Evolutionary conservation across 2,888 invertebrate species (phyloP).

Genomic region (Chrysolina oricalcia): DNA sequence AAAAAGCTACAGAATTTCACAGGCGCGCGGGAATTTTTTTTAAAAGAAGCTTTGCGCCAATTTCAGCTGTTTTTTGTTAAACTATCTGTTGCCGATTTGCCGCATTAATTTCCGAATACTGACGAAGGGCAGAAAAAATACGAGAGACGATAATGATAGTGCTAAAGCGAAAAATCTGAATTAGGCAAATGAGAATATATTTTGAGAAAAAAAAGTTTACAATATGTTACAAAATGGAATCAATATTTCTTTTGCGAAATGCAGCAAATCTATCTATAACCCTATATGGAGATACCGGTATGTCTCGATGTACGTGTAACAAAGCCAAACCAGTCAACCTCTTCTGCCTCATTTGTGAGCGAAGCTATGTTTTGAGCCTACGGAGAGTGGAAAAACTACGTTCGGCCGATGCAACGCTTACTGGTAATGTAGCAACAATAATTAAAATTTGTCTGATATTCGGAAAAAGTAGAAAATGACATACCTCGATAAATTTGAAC

Average conservation of each 20-base stretch:
- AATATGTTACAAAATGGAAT: neutral
- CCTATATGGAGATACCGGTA: neutral
- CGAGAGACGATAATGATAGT: neutral
- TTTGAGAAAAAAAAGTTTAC: neutral
- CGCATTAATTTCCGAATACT: neutral
- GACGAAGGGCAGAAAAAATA: neutral
- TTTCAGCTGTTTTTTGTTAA: neutral
- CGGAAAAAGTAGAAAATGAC: no score
- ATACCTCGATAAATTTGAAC: no score
- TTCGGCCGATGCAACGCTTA: no score
- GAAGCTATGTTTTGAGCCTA: no score
- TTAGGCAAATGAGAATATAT: neutral
- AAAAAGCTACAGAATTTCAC: neutral
- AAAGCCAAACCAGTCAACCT: no score
- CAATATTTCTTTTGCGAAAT: slow-evolving; percentile 1
- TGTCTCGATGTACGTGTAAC: slow-evolving; percentile 1
- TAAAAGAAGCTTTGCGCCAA: neutral
- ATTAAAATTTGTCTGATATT: no score
- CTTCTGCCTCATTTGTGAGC: no score
- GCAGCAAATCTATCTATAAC: slow-evolving; percentile 2
- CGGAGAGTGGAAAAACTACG: no score
- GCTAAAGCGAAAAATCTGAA: neutral
- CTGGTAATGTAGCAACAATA: no score
- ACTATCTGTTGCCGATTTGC: neutral
- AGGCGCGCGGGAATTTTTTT: neutral